These are phyloP conservation scores for Martes martes DNA, from an alignment of 2,113 vertebrate genomes.

Conservation along the genomic window DNA sequence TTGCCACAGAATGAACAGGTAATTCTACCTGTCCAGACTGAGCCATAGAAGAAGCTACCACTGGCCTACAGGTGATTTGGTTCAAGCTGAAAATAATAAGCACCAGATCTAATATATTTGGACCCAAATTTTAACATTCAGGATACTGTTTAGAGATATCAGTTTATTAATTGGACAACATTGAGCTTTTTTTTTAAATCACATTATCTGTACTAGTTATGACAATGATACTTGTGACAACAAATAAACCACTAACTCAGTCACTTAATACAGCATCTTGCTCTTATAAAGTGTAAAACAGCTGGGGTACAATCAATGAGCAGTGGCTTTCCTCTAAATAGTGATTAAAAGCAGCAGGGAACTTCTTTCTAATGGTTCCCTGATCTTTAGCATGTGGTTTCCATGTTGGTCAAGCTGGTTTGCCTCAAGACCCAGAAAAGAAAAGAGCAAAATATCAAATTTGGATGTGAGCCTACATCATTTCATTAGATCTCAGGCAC, in stretches of 20 bases:
- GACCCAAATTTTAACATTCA: background rate
- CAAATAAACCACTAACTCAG: background rate
- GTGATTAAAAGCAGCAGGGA: background rate
- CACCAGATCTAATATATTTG: background rate
- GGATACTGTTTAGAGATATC: background rate
- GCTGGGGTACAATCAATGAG: accelerated
- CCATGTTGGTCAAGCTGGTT: background rate
- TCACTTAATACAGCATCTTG: background rate
- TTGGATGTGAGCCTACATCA: background rate
- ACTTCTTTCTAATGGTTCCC: background rate
- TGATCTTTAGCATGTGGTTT: background rate
- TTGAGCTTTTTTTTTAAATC: background rate
- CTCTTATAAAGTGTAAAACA: background rate
- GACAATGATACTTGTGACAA: background rate
- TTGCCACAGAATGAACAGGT: background rate
- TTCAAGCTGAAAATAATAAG: background rate
- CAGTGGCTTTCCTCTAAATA: accelerated
- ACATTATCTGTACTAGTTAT: background rate
- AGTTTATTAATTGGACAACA: background rate
- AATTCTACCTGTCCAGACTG: background rate
- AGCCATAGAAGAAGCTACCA: background rate
- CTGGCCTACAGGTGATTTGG: background rate
- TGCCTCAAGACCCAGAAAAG: background rate
- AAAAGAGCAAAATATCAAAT: background rate
- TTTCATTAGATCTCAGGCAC: background rate